Conservation (phyloP, 1,140 invertebrate species). For the Papilio xuthus region DNA sequence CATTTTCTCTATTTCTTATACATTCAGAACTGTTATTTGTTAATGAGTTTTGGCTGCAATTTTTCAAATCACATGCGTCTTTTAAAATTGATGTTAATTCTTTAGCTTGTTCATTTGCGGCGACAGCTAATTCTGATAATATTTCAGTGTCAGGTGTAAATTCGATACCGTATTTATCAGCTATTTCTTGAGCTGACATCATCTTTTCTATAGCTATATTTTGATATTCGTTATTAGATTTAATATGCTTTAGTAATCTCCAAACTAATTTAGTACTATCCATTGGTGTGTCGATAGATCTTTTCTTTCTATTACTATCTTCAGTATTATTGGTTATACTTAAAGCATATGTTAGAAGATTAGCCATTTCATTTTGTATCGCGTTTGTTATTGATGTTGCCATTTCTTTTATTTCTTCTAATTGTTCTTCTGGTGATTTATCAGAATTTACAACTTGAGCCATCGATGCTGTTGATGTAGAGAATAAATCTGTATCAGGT, state of each 20-base stretch:
- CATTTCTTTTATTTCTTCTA: conserved; percentile 70
- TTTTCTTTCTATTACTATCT: conserved; percentile 56
- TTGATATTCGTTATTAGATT: conserved; percentile 73
- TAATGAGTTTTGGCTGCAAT: conserved; percentile 45
- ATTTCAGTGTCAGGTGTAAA: conserved; percentile 73
- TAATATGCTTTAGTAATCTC: conserved; percentile 72
- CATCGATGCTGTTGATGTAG: conserved; percentile 65
- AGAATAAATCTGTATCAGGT: conserved; percentile 49
- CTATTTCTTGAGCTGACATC: conserved; percentile 77
- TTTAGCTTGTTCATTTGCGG: conserved; percentile 67
- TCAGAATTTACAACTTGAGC: conserved; percentile 57
- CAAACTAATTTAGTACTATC: conserved; percentile 68
- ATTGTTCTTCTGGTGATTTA: conserved; percentile 66
- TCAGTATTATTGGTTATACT: conserved; percentile 46
- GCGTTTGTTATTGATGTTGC: conserved; percentile 62
- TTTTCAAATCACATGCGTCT: conserved; percentile 58
- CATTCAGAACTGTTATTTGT: conserved; percentile 39
- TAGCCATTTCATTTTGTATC: conserved; percentile 67
- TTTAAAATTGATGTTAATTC: conserved; percentile 65
- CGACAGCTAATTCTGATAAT: conserved; percentile 63
- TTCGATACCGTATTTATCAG: conserved; percentile 71
- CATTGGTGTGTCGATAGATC: conserved; percentile 66
- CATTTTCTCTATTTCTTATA: conserved; percentile 42
- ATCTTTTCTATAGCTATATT: conserved; percentile 77
- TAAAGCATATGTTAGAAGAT: conserved; percentile 62